These are phyloP conservation scores for Diarsia mendica DNA, from an alignment of 2,888 invertebrate species.

Conservation along the genomic window DNA sequence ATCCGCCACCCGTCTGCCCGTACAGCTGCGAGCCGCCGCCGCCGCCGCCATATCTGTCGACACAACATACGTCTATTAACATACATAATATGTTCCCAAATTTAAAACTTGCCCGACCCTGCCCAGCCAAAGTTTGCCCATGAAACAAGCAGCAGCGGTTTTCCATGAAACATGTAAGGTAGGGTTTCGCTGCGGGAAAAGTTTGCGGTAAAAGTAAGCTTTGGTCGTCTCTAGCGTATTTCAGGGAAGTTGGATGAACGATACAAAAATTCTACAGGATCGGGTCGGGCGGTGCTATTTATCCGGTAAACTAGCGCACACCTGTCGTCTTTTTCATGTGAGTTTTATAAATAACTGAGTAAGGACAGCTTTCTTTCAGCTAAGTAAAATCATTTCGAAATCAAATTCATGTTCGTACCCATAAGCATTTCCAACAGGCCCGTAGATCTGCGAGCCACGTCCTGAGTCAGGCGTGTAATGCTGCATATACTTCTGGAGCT, in stretches of 20 bases:
- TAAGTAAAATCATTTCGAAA: background rate
- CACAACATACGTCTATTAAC: constrained; percentile 51
- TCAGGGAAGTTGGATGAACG: constrained; percentile 42
- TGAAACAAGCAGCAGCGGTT: constrained; percentile 47
- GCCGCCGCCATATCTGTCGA: constrained; percentile 78
- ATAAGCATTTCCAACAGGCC: constrained; percentile 84
- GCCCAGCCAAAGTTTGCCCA: constrained; percentile 43
- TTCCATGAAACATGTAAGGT: constrained; percentile 44
- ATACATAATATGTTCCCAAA: constrained; percentile 42
- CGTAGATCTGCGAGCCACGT: constrained; percentile 87
- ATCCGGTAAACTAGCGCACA: constrained; percentile 23
- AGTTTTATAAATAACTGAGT: constrained; percentile 32
- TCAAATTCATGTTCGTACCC: constrained; percentile 73
- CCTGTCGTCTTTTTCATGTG: constrained; percentile 34
- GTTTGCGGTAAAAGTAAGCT: constrained; percentile 46
- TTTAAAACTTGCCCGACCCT: constrained; percentile 47
- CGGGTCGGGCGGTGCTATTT: constrained; percentile 35
- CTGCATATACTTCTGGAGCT: constrained; percentile 88
- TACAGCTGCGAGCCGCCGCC: constrained; percentile 92
- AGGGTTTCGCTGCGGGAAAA: constrained; percentile 43
- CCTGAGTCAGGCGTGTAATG: constrained; percentile 89
- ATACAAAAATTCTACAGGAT: constrained; percentile 34
- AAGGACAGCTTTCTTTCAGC: background rate
- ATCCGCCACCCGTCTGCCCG: constrained; percentile 92
- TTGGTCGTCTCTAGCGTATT: constrained; percentile 50